Evolutionary conservation across 2,797 vertebrate genomes (phyloP), one percentile per base, ranked within the genome.

Genomic region (Macropus fuliginosus): DNA sequence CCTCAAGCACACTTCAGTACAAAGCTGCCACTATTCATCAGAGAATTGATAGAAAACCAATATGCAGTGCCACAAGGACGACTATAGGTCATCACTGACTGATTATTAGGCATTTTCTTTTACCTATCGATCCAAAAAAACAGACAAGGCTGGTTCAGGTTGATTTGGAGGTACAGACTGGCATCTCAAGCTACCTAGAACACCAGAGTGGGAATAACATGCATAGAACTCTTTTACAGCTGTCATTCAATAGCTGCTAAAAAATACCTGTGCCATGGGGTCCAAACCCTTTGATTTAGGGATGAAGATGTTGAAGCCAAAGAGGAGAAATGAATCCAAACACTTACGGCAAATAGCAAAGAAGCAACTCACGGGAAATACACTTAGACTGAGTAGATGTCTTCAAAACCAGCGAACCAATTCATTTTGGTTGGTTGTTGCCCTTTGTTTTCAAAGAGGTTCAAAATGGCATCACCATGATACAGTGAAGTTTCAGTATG

Each of bases 101-200:
- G 18, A 16, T 54, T 14, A 2, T 6, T 3, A 14, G 0, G 0
- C 28, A 11, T 27, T 31, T 14, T 34, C 87, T 40, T 6, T 0
- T 4, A 59, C 11, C 1, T 56, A 92, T 31, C 34, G 14, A 3
- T 90, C 40, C 50, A 16, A 54, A 31, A 55, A 31, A 81, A 59
- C 81, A 66, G 13, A 3, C 11, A 4, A 1, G 28, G 4, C 16
- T 54, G 14, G 4, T n/a, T 24, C 54, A 18, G 54, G 74, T 81
- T 81, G 40, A 40, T 81, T 74, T 81, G 8, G 40, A 27, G 74
- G 18, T 10, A 81, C 10, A 13, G 0, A 6, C 55, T 6, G 46
- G 87, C 55, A 87, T 24, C 10, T 46, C 12, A 52, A 10, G 9
- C 18, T 74, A 62, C 91, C 10, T 1, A 28, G 66, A 59, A 21